These are phyloP conservation scores for Cyprinodon diabolis DNA, from an alignment of 2,797 vertebrate genomes.

Conservation along the genomic window DNA sequence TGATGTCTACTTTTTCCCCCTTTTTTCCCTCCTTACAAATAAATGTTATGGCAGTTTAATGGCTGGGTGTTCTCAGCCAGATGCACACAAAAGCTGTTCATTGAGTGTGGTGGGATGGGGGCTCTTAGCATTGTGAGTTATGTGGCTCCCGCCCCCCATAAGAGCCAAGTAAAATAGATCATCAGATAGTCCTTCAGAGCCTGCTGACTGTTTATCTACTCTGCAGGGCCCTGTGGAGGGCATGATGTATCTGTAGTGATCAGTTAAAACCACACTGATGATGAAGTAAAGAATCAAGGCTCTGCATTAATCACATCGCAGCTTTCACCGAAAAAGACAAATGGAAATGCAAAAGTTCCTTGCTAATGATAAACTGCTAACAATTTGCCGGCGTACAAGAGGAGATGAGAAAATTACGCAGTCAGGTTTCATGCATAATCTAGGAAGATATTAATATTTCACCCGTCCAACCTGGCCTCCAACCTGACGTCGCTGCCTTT, in stretches of 20 bases:
- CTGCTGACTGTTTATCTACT: conserved; percentile 63
- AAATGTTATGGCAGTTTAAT: conserved; percentile 77
- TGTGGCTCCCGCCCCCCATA: conserved; percentile 49
- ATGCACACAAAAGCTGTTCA: conserved; percentile 70
- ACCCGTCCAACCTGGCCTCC: conserved; percentile 61
- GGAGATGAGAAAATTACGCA: conserved; percentile 95
- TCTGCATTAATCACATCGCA: conserved; percentile 93
- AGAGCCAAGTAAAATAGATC: conserved; percentile 62
- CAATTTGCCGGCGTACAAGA: conserved; percentile 97
- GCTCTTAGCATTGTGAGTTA: conserved; percentile 71
- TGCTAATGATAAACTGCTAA: conserved; percentile 99
- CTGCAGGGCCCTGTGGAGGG: conserved; percentile 47
- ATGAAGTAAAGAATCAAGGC: conserved; percentile 99
- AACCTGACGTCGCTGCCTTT: conserved; percentile 81
- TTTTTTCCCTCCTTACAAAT: conserved; percentile 61
- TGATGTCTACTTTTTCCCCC: conserved; percentile 2
- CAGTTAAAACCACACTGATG: conserved; percentile 97
- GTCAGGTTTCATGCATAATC: conserved; percentile 99
- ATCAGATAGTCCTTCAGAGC: conserved; percentile 62
- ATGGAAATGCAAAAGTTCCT: conserved; percentile 96
- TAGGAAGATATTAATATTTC: conserved; percentile 99
- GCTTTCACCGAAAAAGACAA: conserved; percentile 90
- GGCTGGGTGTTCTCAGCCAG: conserved; percentile 69
- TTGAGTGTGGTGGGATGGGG: conserved; percentile 66
- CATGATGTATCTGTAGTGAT: conserved; percentile 88